phyloP scores from a whole-genome alignment of 2,888 invertebrate genomes.

The Himalopsyche kuldschensis region DNA sequence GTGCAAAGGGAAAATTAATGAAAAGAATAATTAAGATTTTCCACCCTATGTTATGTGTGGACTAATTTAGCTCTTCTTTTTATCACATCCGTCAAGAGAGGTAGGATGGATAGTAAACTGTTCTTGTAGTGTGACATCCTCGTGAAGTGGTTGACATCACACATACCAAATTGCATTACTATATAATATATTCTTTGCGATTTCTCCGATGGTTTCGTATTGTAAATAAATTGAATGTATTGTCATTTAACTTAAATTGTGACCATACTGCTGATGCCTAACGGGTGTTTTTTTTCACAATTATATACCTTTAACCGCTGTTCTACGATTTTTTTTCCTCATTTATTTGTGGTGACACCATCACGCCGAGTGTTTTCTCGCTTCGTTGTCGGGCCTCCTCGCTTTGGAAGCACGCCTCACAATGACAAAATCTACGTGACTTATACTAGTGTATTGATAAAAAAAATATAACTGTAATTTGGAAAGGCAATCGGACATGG shows the following conservation, averaged over 20 bases:
- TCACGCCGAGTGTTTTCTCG: background rate
- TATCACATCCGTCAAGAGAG: too few species aligned
- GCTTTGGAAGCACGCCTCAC: background rate
- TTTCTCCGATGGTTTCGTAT: background rate
- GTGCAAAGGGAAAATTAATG: too few species aligned
- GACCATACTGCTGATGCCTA: background rate
- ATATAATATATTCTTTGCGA: too few species aligned
- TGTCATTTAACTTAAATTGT: background rate
- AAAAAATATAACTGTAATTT: background rate
- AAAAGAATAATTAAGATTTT: too few species aligned
- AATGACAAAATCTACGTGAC: background rate
- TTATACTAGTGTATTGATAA: background rate
- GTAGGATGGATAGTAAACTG: too few species aligned
- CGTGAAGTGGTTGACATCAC: too few species aligned
- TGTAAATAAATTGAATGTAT: background rate
- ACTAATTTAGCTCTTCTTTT: too few species aligned
- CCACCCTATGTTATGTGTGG: too few species aligned
- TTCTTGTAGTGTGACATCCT: too few species aligned
- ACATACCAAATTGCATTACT: too few species aligned
- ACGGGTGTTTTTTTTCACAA: background rate
- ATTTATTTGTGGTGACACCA: background rate
- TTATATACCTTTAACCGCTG: background rate
- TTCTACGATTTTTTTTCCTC: background rate
- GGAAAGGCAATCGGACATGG: background rate
- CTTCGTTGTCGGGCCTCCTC: background rate